These are phyloP conservation scores for Salvator merianae DNA, from an alignment of 2,113 vertebrate species.

Conservation along the genomic window DNA sequence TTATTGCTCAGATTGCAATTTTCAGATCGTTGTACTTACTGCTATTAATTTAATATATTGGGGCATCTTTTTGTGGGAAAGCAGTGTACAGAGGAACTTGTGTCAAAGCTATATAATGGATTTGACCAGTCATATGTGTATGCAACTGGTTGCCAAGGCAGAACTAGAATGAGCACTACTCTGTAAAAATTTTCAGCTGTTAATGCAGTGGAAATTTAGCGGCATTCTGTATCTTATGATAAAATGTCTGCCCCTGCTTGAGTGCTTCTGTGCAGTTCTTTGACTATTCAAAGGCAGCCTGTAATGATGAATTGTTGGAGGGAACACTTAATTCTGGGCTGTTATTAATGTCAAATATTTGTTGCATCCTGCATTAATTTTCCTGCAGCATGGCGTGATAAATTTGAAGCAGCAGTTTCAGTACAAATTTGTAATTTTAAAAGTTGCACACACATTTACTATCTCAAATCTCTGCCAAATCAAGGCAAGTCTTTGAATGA, in stretches of 20 bases:
- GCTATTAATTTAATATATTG: not conserved
- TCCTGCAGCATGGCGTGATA: constrained; percentile 62
- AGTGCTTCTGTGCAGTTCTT: not conserved
- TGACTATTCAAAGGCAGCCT: constrained; percentile 31
- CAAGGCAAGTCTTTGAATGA: not conserved
- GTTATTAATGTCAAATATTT: constrained; percentile 57
- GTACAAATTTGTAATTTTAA: constrained; percentile 57
- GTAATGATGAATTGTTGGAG: constrained; percentile 29
- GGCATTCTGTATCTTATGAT: not conserved
- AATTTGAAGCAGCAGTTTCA: constrained; percentile 62
- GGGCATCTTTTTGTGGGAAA: not conserved
- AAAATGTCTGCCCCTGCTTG: not conserved
- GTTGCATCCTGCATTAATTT: constrained; percentile 61
- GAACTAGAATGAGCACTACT: not conserved
- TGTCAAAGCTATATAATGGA: not conserved
- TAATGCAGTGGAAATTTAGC: not conserved
- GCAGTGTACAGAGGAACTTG: not conserved
- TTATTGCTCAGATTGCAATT: too few species aligned
- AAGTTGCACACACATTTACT: constrained; percentile 63
- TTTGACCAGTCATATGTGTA: constrained; percentile 17
- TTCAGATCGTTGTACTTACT: not conserved
- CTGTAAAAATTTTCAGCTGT: not conserved
- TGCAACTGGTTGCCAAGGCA: not conserved
- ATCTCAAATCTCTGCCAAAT: constrained; percentile 47
- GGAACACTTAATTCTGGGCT: constrained; percentile 56